phyloP scores from a whole-genome alignment of 2,888 invertebrate genomes.

The Drosophila greeni region DNA sequence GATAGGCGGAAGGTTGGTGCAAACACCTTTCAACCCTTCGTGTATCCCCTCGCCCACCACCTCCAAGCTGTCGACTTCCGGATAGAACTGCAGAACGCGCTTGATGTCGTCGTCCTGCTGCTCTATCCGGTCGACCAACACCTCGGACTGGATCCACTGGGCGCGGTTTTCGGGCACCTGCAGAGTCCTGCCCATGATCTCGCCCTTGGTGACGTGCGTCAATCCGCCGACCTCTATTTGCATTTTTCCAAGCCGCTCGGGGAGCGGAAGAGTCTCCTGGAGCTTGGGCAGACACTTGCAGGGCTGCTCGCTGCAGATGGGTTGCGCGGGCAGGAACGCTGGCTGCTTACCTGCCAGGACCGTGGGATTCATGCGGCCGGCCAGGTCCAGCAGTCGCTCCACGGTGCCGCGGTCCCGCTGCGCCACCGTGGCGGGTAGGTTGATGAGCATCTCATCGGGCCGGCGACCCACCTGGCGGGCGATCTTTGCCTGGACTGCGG shows the following conservation, averaged over 20 bases:
- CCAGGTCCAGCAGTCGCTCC: conserved; percentile 64
- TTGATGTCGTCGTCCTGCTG: conserved; percentile 50
- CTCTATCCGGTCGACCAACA: conserved; percentile 53
- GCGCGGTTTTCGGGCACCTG: accelerated
- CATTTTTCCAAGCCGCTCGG: conserved; percentile 43
- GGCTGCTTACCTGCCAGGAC: conserved; percentile 15
- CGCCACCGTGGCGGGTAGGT: conserved; percentile 57
- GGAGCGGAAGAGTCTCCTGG: conserved; percentile 61
- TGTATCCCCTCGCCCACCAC: conserved; percentile 51
- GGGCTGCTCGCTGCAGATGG: conserved; percentile 8
- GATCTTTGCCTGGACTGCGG: conserved; percentile 52
- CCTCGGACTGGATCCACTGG: conserved; percentile 61
- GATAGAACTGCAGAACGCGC: conserved; percentile 64
- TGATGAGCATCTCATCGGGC: conserved; percentile 60
- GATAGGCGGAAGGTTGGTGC: conserved; percentile 4
- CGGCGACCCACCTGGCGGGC: conserved; percentile 46
- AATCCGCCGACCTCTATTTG: conserved; percentile 68
- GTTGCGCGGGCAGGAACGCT: conserved; percentile 33
- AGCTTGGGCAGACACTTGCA: conserved; percentile 44
- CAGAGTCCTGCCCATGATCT: conserved; percentile 39
- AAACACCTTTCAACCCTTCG: not conserved
- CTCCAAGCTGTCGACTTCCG: conserved; percentile 62
- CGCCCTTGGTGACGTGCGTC: conserved; percentile 44
- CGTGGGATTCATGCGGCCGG: conserved; percentile 62
- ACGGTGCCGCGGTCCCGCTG: conserved; percentile 66